Base-by-base conservation (phyloP, 2,888 invertebrate genomes). In the Pyrocoelia pectoralis region DNA sequence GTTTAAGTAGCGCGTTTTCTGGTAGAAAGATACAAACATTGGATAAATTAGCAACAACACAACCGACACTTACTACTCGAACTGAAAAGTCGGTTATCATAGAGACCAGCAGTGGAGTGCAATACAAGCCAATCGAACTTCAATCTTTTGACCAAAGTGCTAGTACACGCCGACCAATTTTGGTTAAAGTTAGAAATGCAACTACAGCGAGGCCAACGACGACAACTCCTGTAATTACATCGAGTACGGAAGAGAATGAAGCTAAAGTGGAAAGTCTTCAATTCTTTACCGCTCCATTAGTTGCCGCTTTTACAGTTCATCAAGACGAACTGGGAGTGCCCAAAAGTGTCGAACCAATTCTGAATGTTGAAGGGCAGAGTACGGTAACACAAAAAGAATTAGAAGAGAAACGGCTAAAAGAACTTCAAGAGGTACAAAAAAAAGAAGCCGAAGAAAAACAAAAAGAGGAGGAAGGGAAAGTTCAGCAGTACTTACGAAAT, bases 231-330 rank as follows among this genome's bases (percentile, higher is more conserved):
- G 86, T 86, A 0, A 87, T 88, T 1, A 87, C 87, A 0, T 85
- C 86, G 55, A 88, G 89, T n/a, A 89, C 89, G 0, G 79, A 89
- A 87, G 76, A 90, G 55, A 89, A 86, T 58, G 87, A 88, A 77
- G 86, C 79, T 3, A 80, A 88, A 69, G 89, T 89, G 1, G 85
- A 87, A 72, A 86, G 89, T 74, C 91, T 93, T 1, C 92, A 93
- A 78, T 92, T 94, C 52, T 91, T 89, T 74, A 88, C 89, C 70
- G 93, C 93, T 1, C 93, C 94, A 0, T 77, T 94, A 61, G 90
- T 94, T 0, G 92, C 93, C 1, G 94, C 94, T 0, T 94, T 94
- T 74, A 94, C 94, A 0, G 91, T 94, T 0, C 92, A 94, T 68
- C 90, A 94, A 79, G 93, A 94, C 75, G 89, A 89, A 68, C 84